These are phyloP conservation scores for Agrochola litura DNA, from an alignment of 2,888 invertebrate genomes.

Conservation along the genomic window DNA sequence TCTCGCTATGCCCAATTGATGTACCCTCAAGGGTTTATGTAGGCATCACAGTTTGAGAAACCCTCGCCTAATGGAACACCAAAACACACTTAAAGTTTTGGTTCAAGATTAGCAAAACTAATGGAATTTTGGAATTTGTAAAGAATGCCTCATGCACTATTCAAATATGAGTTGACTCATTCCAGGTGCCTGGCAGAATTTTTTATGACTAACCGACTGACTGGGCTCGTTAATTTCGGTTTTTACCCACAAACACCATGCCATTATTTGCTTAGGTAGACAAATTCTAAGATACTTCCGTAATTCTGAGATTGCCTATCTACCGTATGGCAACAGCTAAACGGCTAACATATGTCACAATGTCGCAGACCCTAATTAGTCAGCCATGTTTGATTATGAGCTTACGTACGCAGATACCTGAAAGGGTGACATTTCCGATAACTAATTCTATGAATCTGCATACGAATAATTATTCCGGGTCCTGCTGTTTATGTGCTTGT, in stretches of 20 bases:
- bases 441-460: background rate
- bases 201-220: no score
- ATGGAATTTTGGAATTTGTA: background rate
- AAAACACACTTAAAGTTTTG: background rate
- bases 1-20: no score
- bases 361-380: constrained; percentile 52
- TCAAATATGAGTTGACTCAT: background rate
- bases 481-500: no score
- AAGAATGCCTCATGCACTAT: background rate
- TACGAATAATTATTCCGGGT: background rate
- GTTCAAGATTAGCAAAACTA: background rate
- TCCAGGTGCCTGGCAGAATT: background rate
- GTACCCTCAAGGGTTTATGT: background rate
- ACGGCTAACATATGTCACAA: constrained; percentile 25
- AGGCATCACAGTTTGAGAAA: background rate
- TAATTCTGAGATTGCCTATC: constrained; percentile 4
- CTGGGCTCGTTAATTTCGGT: background rate
- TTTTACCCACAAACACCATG: background rate
- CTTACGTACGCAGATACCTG: constrained; percentile 30
- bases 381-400: constrained; percentile 49
- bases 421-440: constrained; percentile 22
- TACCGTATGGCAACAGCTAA: background rate
- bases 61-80: background rate
- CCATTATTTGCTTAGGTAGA: background rate
- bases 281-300: background rate